A percentile compares a stretch with the other conserved stretches of the same genome.
phyloP scores from a whole-genome alignment of 2,113 vertebrate species.

The Camelus bactrianus region DNA sequence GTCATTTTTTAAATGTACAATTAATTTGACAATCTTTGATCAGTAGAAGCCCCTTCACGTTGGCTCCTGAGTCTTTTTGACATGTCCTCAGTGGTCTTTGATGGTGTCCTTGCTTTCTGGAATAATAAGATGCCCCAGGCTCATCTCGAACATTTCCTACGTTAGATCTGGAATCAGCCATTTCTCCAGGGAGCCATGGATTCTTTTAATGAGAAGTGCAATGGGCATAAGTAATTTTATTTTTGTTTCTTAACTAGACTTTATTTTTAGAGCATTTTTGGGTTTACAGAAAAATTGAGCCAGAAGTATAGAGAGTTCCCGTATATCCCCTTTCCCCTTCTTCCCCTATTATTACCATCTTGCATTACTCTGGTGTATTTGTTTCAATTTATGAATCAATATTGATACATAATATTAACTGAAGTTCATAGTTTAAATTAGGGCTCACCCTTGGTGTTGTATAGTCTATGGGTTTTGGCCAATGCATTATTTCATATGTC shows the following conservation, averaged over 20 bases:
- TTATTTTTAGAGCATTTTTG: not conserved
- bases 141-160: conserved; percentile 25
- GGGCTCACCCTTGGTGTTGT: not conserved
- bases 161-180: not conserved
- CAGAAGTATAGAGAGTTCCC: not conserved
- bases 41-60: not conserved
- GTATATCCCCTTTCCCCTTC: not conserved
- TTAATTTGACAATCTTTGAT: not conserved
- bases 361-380: not conserved
- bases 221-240: not conserved
- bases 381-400: not conserved
- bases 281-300: not conserved
- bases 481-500: not conserved
- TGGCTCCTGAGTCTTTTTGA: not conserved
- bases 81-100: not conserved
- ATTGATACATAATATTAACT: conserved; percentile 11
- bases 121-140: not conserved
- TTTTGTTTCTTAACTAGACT: not conserved
- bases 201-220: conserved; percentile 15
- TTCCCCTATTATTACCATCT: not conserved
- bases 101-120: not conserved
- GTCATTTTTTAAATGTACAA: not conserved
- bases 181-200: not conserved
- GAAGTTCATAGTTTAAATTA: conserved; percentile 6
- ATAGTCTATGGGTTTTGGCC: not conserved